Conservation (phyloP, 2,888 invertebrate species). For the Hydriomena furcata region DNA sequence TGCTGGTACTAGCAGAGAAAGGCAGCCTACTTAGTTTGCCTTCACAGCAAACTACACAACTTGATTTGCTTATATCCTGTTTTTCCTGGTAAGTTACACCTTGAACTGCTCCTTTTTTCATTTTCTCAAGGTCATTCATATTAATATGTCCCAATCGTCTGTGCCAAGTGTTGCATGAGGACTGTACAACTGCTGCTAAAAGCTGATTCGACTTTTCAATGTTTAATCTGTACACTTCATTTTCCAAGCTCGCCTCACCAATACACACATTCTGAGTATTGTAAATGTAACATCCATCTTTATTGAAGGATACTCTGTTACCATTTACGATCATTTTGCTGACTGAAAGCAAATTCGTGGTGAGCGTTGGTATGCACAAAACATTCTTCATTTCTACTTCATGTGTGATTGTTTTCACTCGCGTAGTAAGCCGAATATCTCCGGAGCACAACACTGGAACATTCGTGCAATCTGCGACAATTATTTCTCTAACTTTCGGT, state of each 20-base stretch:
- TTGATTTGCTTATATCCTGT: not conserved
- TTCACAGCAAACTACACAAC: constrained; percentile 18
- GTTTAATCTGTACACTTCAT: constrained; percentile 32
- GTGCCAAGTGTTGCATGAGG: constrained; percentile 32
- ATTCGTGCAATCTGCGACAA: constrained; percentile 37
- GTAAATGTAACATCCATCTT: constrained; percentile 15
- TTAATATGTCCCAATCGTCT: constrained; percentile 38
- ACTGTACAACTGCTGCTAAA: constrained; percentile 1
- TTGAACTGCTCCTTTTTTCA: constrained; percentile 22
- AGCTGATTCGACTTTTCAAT: not conserved
- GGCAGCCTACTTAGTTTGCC: constrained; percentile 19
- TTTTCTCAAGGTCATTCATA: constrained; percentile 33
- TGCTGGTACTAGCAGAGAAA: constrained; percentile 2
- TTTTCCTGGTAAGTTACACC: constrained; percentile 12
- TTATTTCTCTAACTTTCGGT: constrained; percentile 30
- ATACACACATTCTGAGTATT: constrained; percentile 20
- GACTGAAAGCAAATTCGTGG: constrained; percentile 30
- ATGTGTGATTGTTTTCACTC: constrained; percentile 6
- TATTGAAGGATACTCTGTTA: constrained; percentile 21
- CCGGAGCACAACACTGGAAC: constrained; percentile 36
- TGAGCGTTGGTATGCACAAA: constrained; percentile 36
- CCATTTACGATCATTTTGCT: constrained; percentile 33
- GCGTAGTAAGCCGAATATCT: constrained; percentile 28
- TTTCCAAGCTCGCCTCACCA: constrained; percentile 13
- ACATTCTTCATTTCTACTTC: constrained; percentile 28